These are phyloP conservation scores for Hypselothyrea guttata DNA, from an alignment of 2,888 invertebrate species.

Conservation along the genomic window DNA sequence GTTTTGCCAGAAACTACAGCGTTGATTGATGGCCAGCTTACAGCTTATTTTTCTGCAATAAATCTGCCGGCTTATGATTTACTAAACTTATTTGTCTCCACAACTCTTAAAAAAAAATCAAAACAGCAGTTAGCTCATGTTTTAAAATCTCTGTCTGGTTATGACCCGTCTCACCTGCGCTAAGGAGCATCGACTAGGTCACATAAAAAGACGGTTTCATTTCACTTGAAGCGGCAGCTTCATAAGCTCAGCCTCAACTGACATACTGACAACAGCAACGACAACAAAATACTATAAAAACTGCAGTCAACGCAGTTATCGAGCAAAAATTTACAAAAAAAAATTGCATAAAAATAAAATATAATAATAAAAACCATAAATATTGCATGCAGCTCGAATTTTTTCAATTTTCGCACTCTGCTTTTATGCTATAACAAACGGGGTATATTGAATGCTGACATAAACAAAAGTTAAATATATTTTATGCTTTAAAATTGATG, in stretches of 20 bases:
- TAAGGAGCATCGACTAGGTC: slow-evolving; percentile 10
- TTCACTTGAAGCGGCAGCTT: slow-evolving; percentile 39
- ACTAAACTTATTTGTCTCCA: too few species aligned
- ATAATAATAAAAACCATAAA: slow-evolving; percentile 56
- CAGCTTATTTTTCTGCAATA: background rate
- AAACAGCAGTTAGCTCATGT: background rate
- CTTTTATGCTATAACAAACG: too few species aligned
- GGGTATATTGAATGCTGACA: too few species aligned
- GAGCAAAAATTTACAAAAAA: slow-evolving; percentile 1
- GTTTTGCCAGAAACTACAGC: background rate
- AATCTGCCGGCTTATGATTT: too few species aligned
- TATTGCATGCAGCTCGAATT: slow-evolving; percentile 53
- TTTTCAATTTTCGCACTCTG: background rate
- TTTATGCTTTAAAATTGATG: too few species aligned
- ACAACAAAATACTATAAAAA: slow-evolving; percentile 13
- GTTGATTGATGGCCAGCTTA: background rate
- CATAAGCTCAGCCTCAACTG: slow-evolving; percentile 41
- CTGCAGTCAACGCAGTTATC: background rate
- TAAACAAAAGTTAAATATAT: too few species aligned
- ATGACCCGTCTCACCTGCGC: too few species aligned
- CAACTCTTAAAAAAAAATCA: background rate
- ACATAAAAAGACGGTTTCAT: slow-evolving; percentile 23
- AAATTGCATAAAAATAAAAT: background rate
- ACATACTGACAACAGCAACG: slow-evolving; percentile 33
- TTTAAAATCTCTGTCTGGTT: slow-evolving; percentile 1